Evolutionary conservation across 2,888 invertebrate species (phyloP).

Genomic region (Drosophila stalkeri): DNA sequence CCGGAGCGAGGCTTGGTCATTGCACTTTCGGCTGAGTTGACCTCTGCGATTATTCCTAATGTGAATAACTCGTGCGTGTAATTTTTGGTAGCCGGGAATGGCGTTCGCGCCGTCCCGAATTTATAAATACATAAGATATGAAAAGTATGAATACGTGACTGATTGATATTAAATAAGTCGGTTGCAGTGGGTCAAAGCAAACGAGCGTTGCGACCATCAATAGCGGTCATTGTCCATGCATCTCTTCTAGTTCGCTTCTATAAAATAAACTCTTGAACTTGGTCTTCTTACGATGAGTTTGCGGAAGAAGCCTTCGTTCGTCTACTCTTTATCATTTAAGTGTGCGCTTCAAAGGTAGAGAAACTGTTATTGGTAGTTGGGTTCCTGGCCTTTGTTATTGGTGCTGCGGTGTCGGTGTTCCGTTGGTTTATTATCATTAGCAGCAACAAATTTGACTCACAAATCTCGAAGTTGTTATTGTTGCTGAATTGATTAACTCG

Average conservation of each 20-base stretch:
- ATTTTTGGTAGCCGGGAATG: slow-evolving; percentile 78
- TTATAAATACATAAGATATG: slow-evolving; percentile 30
- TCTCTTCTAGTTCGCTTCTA: slow-evolving; percentile 40
- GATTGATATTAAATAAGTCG: slow-evolving; percentile 4
- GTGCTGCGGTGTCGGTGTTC: slow-evolving; percentile 51
- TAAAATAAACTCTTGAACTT: slow-evolving; percentile 58
- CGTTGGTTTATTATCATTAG: slow-evolving; percentile 58
- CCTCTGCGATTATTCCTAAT: slow-evolving; percentile 80
- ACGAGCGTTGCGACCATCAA: not conserved
- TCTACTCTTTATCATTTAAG: slow-evolving; percentile 28
- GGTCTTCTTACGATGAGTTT: slow-evolving; percentile 45
- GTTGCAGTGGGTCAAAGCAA: slow-evolving; percentile 61
- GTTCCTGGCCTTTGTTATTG: slow-evolving; percentile 46
- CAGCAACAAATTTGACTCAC: slow-evolving; percentile 64
- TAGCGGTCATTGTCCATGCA: slow-evolving; percentile 29
- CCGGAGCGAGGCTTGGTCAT: slow-evolving; percentile 74
- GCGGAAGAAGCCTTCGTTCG: slow-evolving; percentile 53
- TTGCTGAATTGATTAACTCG: slow-evolving; percentile 67
- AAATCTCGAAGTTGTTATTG: slow-evolving; percentile 32
- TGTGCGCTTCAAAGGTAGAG: slow-evolving; percentile 7
- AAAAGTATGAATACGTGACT: not conserved
- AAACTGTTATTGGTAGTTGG: slow-evolving; percentile 32
- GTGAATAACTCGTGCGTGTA: slow-evolving; percentile 77
- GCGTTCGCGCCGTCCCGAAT: slow-evolving; percentile 75
- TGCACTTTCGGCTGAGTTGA: slow-evolving; percentile 75